Conservation (phyloP, 1,140 invertebrate species). For the Brachionus rotundiformis region DNA sequence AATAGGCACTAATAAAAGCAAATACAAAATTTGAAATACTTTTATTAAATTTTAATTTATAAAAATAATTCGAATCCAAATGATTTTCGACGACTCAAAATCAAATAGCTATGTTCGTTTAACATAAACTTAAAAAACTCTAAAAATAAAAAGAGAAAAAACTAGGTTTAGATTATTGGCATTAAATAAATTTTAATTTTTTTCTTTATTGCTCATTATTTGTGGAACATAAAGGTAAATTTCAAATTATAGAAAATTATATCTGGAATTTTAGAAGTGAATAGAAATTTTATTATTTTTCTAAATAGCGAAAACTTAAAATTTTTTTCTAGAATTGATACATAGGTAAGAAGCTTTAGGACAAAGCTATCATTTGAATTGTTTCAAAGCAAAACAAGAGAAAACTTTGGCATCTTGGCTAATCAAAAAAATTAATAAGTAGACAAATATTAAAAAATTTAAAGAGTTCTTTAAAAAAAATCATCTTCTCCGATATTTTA, state of each 20-base stretch:
- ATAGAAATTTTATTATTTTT: neutral
- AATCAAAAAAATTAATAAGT: constrained; percentile 37
- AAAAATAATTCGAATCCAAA: constrained; percentile 10
- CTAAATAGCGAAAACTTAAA: constrained; percentile 16
- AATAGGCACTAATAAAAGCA: neutral
- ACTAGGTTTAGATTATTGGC: constrained; percentile 37
- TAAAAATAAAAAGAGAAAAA: too few species aligned
- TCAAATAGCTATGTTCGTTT: neutral
- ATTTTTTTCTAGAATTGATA: constrained; percentile 2
- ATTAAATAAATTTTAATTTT: constrained; percentile 17
- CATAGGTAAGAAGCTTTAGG: constrained; percentile 39
- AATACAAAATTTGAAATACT: neutral
- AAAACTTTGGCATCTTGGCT: neutral
- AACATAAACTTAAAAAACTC: neutral
- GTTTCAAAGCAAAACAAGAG: constrained; percentile 6
- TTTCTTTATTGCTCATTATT: constrained; percentile 14
- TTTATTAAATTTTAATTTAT: neutral
- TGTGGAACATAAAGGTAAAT: constrained; percentile 36
- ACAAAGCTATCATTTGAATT: constrained; percentile 26
- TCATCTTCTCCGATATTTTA: constrained; percentile 20
- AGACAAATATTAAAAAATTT: constrained; percentile 32
- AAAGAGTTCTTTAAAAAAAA: constrained; percentile 30
- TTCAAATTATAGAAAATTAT: constrained; percentile 32
- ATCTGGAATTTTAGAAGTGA: constrained; percentile 34
- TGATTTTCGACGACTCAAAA: neutral